phyloP scores from a whole-genome alignment of 1,140 invertebrate genomes.

The Aleiodes sp. region DNA sequence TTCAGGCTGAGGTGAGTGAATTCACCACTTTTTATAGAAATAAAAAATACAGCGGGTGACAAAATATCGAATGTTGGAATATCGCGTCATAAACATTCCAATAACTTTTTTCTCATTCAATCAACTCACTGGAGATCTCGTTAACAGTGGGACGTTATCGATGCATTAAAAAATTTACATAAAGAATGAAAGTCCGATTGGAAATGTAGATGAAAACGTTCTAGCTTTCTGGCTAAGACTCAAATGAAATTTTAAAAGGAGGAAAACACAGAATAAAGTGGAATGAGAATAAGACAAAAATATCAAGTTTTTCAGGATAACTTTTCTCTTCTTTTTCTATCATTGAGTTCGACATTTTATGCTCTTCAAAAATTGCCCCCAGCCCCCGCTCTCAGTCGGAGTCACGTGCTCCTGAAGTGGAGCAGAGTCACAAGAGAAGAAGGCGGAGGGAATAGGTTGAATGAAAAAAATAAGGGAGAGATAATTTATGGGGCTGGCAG shows the following conservation, averaged over 20 bases:
- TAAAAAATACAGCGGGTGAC: not conserved
- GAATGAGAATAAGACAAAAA: not conserved
- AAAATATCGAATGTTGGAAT: not conserved
- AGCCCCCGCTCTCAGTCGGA: not conserved
- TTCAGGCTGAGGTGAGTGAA: not conserved
- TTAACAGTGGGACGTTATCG: conserved; percentile 21
- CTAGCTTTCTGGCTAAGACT: not conserved
- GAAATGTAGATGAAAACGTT: conserved; percentile 18
- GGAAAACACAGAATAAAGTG: not conserved
- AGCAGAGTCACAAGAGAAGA: not conserved
- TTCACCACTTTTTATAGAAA: not conserved
- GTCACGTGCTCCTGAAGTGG: not conserved
- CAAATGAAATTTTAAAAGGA: not conserved
- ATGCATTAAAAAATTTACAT: conserved; percentile 33
- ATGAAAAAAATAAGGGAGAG: not conserved
- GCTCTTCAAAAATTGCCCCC: not conserved
- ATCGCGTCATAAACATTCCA: conserved; percentile 11
- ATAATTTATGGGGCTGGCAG: conserved; percentile 29
- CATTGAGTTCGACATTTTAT: not conserved
- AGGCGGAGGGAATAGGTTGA: not conserved
- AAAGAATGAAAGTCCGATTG: conserved; percentile 20
- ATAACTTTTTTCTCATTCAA: not conserved
- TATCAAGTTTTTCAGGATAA: not conserved
- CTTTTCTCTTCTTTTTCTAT: not conserved
- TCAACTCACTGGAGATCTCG: not conserved